Base-by-base conservation (phyloP, 2,888 invertebrate species). In the Eupithecia centaureata region DNA sequence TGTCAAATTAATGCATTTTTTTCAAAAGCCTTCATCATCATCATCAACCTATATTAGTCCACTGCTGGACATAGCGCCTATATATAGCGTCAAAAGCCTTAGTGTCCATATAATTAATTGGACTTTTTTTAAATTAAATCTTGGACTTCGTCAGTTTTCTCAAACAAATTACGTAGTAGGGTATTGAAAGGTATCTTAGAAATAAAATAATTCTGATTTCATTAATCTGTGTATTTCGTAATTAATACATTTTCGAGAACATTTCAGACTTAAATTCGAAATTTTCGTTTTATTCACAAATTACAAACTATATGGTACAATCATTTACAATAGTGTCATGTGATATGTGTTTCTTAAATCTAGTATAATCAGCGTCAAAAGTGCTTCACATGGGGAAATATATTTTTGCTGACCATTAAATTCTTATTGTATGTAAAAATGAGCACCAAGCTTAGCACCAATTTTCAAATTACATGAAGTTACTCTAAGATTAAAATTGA, bases 241-340 rank as follows among this genome's bases (percentile, higher is more conserved):
- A 82, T 79, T 81, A 86, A 82, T 84, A 83, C 83, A 87, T 82
- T 79, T 78, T 84, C 79, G 84, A 87, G 84, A 86, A 85, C 82
- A 57, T 79, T 28, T 57, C 81, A 85, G 79, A 81, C 85, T 85
- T 83, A 81, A 71, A 73, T 77, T 73, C 73, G 65, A 77, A 65
- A 75, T 76, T 81, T 80, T 84, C 84, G 84, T 82, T 80, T n/a
- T 86, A 80, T 79, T 82, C 86, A 91, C 84, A 86, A 83, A 78
- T 72, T 87, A 57, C 18, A 86, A 81, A 82, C 90, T 91, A 92
- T 93, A 93, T 92, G 83, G 81, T 92, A 93, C 92, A 92, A 86
- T 80, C 88, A 90, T 90, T 89, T 92, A 91, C 92, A 90, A 82
- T 80, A 85, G 83, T 89, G 89, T 90, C 89, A 89, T 91, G 89